A percentile compares a stretch with the other conserved stretches of the same genome.
phyloP scores from a whole-genome alignment of 1,140 invertebrate species.

The Megalopta genalis region DNA sequence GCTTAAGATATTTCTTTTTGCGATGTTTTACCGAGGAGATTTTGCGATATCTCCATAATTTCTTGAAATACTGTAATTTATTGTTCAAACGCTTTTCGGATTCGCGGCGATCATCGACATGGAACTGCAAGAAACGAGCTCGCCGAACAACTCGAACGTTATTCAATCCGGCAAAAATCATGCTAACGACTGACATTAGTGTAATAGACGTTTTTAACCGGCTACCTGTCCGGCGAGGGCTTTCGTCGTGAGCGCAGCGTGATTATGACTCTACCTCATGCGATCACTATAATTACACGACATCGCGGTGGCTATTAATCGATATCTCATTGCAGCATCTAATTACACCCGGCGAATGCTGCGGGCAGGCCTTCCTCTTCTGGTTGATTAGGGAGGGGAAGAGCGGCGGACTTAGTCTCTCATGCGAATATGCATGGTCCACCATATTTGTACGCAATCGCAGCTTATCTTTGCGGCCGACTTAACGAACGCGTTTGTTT shows the following conservation, averaged over 20 bases:
- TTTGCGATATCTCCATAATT: too few relatives aligned
- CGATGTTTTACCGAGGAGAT: too few relatives aligned
- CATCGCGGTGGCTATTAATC: slow-evolving; percentile 71
- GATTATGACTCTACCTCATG: slow-evolving; percentile 65
- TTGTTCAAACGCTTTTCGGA: too few relatives aligned
- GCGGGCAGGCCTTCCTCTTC: slow-evolving; percentile 32
- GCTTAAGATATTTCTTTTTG: too few relatives aligned
- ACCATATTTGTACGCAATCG: background rate
- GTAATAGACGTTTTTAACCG: slow-evolving; percentile 2
- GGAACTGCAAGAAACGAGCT: too few relatives aligned
- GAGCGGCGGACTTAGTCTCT: background rate
- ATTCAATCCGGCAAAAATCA: too few relatives aligned
- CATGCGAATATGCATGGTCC: background rate
- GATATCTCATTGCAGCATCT: slow-evolving; percentile 72
- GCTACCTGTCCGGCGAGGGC: background rate
- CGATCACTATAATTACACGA: slow-evolving; percentile 73
- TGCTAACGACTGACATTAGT: slow-evolving; percentile 31
- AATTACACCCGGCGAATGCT: slow-evolving; percentile 64
- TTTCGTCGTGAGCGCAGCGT: slow-evolving; percentile 45
- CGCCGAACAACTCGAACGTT: too few relatives aligned
- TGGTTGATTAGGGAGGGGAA: slow-evolving; percentile 24
- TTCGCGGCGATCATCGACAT: too few relatives aligned
- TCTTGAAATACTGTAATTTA: too few relatives aligned
- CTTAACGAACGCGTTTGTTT: too few relatives aligned
- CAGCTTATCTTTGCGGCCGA: slow-evolving; percentile 13